These are phyloP conservation scores for Diacarnus erythraeanus DNA, from an alignment of 37 sponge, comb jelly and placozoan species.

Conservation along the genomic window DNA sequence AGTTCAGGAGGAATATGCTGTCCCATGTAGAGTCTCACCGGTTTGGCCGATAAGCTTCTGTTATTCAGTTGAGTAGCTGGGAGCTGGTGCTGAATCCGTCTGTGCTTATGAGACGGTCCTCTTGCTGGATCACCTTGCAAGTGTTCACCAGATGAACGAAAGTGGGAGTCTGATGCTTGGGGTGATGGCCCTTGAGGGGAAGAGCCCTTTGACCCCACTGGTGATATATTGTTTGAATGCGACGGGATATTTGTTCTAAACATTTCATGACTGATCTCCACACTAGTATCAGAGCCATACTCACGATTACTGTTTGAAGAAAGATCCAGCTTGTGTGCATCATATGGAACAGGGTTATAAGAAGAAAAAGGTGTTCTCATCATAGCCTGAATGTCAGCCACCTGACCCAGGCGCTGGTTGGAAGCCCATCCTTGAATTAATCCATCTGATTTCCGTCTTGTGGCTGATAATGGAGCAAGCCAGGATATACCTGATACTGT, in stretches of 20 bases:
- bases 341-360: background rate
- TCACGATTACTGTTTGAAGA: background rate
- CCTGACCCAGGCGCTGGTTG: background rate
- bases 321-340: background rate
- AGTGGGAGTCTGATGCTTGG: slow-evolving; percentile 1
- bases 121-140: slow-evolving; percentile 8
- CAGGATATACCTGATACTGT: background rate
- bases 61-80: background rate
- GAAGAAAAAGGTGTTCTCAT: slow-evolving; percentile 15
- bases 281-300: slow-evolving; percentile 24
- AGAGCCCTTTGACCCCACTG: background rate
- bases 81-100: background rate
- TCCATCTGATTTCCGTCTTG: background rate
- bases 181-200: slow-evolving; percentile 12
- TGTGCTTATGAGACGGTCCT: background rate
- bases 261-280: slow-evolving; percentile 42
- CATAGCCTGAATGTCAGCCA: slow-evolving; percentile 30
- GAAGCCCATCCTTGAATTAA: slow-evolving; percentile 1
- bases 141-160: slow-evolving; percentile 7
- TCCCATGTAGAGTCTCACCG: background rate
- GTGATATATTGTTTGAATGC: background rate
- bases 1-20: slow-evolving; percentile 2
- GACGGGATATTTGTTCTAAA: background rate
- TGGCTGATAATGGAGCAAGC: background rate
- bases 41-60: slow-evolving; percentile 3